Evolutionary conservation across 1,140 invertebrate genomes (phyloP), one percentile per base, ranked within the genome.

Genomic region (Ericerus pela): DNA sequence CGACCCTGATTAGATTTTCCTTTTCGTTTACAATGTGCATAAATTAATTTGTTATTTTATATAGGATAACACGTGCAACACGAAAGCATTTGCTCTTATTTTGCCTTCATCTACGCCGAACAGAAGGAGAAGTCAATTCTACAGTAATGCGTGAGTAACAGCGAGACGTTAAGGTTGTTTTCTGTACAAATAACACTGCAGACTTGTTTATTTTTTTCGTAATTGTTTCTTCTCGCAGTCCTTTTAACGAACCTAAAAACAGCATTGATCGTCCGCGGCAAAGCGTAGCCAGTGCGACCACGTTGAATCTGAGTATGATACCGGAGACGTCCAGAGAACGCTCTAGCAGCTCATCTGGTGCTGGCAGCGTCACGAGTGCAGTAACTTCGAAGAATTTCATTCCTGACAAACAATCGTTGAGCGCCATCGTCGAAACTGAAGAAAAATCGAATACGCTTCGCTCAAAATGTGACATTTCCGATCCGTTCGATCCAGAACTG

Each of bases 281-380:
- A n/a, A 10, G 22, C 5, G 27, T 54, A 27, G 20, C 20, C 16
- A 30, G 33, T 47, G 20, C 37, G 18, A 1, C 31, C n/a, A 20
- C 27, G 18, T 37, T 59, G 36, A 58, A 54, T 56, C 41, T 62
- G 14, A 62, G 61, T 37, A 56, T 61, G 27, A 61, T 64, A 4
- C 38, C 61, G 10, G 62, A 64, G 56, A 52, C 56, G 0, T 60
- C 60, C 11, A 64, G 62, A 56, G 62, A 64, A 31, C 52, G 54
- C 5, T 61, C 38, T 30, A 60, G 59, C 12, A 59, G 58, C 26
- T 58, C 59, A 24, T 56, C 41, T 28, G n/a, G n/a, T n/a, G 54
- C 51, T 31, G 38, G 37, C 29, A 31, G 38, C 51, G 11, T 36
- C 18, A 55, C 28, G 27, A 24, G 2, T 10, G 29, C 30, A 37